Evolutionary conservation across 2,797 vertebrate genomes (phyloP).

Genomic region (Sarcoramphus papa): DNA sequence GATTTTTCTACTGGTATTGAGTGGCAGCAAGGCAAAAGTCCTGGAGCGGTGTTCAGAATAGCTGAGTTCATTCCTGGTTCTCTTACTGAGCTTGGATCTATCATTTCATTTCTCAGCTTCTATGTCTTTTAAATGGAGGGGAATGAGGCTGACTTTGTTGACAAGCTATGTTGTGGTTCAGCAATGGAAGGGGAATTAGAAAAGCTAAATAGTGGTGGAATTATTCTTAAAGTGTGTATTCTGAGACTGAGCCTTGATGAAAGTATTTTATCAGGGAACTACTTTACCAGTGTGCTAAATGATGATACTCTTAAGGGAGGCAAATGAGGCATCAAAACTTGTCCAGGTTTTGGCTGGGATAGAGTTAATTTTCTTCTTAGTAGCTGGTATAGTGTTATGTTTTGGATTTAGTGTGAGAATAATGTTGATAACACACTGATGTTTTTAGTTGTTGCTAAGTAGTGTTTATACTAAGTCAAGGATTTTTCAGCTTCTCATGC

Average conservation of each 20-base stretch:
- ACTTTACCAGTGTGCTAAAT: neutral
- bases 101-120: neutral
- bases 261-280: neutral
- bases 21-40: neutral
- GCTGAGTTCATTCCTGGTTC: neutral
- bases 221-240: neutral
- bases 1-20: neutral
- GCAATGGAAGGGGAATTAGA: neutral
- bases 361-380: too few relatives aligned
- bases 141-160: neutral
- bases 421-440: too few relatives aligned
- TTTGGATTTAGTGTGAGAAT: too few relatives aligned
- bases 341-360: too few relatives aligned
- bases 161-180: neutral
- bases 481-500: too few relatives aligned
- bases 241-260: neutral
- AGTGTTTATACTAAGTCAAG: too few relatives aligned
- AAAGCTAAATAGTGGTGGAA: neutral
- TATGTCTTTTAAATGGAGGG: neutral
- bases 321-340: constrained; percentile 29
- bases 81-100: neutral
- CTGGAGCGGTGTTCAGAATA: neutral
- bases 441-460: too few relatives aligned
- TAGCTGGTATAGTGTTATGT: too few relatives aligned
- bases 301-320: neutral